Percentiles rank a stretch among this genome's conserved stretches.
Conservation (phyloP, 2,888 invertebrate species). For the Cephus runcator region DNA sequence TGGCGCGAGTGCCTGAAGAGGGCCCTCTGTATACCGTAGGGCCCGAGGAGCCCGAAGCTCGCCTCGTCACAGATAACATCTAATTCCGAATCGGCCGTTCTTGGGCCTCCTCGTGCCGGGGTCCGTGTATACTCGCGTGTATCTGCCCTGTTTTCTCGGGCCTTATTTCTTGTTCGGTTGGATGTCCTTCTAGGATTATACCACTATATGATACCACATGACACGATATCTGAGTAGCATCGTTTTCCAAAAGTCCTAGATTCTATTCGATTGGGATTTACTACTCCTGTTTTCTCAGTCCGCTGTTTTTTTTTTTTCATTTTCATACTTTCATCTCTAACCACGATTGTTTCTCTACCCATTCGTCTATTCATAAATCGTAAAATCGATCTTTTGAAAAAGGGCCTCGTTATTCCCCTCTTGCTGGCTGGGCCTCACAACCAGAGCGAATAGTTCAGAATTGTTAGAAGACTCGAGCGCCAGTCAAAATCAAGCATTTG, state of each 20-base stretch:
- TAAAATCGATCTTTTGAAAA: not conserved
- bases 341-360: not conserved
- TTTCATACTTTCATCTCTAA: constrained; percentile 11
- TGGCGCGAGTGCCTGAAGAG: constrained; percentile 52
- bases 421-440: not conserved
- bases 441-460: not conserved
- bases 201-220: not conserved
- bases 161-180: not conserved
- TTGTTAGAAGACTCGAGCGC: not conserved
- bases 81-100: constrained; percentile 60
- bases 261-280: constrained; percentile 30
- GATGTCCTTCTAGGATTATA: not conserved
- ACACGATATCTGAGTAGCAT: not conserved
- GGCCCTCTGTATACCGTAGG: constrained; percentile 31
- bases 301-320: constrained; percentile 5
- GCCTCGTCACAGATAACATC: constrained; percentile 63
- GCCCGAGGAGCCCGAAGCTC: constrained; percentile 27
- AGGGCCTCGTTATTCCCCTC: not conserved
- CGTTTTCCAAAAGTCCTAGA: not conserved
- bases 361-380: not conserved
- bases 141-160: constrained; percentile 32
- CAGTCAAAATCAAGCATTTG: constrained; percentile 57
- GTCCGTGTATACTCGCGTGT: not conserved
- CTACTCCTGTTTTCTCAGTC: constrained; percentile 39
- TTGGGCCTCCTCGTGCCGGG: constrained; percentile 45